These are phyloP conservation scores for Rhogogaster chlorosoma DNA, from an alignment of 2,888 invertebrate species.

Conservation along the genomic window DNA sequence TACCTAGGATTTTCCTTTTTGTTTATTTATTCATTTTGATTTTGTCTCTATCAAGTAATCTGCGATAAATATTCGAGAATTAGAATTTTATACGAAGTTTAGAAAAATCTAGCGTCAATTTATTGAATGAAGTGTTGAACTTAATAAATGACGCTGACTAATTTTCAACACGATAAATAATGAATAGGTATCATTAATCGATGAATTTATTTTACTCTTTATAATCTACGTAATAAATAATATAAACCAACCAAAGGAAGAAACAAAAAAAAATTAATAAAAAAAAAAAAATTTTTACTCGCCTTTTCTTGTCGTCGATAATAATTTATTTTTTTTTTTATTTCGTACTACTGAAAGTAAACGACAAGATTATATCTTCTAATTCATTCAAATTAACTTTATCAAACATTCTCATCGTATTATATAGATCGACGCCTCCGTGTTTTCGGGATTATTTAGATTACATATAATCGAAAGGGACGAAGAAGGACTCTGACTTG, in stretches of 20 bases:
- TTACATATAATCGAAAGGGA: not conserved
- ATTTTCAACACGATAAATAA: not conserved
- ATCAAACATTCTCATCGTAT: not conserved
- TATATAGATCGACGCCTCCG: not conserved
- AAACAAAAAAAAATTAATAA: not conserved
- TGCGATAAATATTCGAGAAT: not conserved
- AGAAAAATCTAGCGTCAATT: not conserved
- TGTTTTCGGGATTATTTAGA: not conserved
- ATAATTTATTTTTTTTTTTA: not conserved
- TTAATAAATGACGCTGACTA: not conserved
- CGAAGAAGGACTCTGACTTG: not conserved
- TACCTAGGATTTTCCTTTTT: not conserved
- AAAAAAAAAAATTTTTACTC: not conserved
- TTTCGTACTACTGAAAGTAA: constrained; percentile 6
- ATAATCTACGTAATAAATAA: not conserved
- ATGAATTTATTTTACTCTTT: not conserved
- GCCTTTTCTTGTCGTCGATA: constrained; percentile 11
- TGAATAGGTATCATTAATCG: not conserved
- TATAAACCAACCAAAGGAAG: not conserved
- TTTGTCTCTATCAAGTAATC: not conserved
- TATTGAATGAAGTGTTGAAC: not conserved
- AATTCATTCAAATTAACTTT: not conserved
- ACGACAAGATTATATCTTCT: constrained; percentile 20
- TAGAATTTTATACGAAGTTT: not conserved
- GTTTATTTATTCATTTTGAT: no score